phyloP scores from a whole-genome alignment of 2,797 vertebrate genomes.

The Acrossocheilus fasciatus region DNA sequence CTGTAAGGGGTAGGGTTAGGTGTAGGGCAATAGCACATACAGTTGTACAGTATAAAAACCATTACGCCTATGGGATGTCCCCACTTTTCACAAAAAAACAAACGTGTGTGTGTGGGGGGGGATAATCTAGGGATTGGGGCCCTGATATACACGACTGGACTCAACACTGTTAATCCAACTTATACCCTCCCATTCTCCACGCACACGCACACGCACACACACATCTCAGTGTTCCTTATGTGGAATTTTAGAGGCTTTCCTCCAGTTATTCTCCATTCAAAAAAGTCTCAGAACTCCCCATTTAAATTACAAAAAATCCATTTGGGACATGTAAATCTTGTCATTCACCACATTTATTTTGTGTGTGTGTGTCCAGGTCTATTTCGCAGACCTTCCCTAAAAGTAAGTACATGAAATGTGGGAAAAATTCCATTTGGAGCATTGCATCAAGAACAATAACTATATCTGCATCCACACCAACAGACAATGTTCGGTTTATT shows the following conservation, averaged over 20 bases:
- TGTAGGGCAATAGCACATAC: no score
- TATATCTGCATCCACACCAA: neutral
- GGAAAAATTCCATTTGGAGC: neutral
- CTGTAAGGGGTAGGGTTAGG: no score
- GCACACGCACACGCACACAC: slow-evolving; percentile 4
- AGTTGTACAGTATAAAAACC: no score
- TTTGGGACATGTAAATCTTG: neutral
- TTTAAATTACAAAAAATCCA: neutral
- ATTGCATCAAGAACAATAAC: neutral
- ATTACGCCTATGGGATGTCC: no score
- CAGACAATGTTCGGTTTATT: neutral
- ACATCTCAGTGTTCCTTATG: slow-evolving; percentile 68
- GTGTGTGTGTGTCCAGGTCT: neutral
- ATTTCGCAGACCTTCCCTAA: neutral
- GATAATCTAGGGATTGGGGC: slow-evolving; percentile 48
- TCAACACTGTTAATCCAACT: slow-evolving; percentile 66
- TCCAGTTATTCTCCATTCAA: slow-evolving; percentile 38
- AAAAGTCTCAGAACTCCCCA: neutral
- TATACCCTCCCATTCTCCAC: slow-evolving; percentile 38
- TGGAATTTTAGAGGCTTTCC: slow-evolving; percentile 63
- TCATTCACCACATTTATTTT: neutral
- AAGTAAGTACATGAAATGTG: neutral
- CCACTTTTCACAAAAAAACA: no score
- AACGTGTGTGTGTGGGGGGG: neutral
- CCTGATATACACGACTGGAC: slow-evolving; percentile 54